Conservation (phyloP, 2,888 invertebrate genomes). For the Sthenelais limicola region DNA sequence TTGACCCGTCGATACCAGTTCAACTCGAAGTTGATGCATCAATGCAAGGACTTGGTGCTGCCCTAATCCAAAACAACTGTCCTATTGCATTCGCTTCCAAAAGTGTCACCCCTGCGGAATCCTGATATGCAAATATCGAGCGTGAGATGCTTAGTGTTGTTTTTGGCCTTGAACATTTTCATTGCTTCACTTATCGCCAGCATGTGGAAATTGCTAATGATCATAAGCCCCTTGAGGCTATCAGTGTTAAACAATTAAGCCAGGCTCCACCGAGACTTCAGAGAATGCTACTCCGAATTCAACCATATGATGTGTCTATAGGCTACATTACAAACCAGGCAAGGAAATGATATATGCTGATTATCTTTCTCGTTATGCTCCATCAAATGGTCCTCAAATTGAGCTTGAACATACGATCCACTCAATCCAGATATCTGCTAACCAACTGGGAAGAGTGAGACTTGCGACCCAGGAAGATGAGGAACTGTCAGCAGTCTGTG, state of each 20-base stretch:
- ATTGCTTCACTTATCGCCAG: slow-evolving; percentile 51
- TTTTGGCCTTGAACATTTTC: slow-evolving; percentile 53
- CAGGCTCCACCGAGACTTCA: slow-evolving; percentile 41
- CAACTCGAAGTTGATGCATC: slow-evolving; percentile 36
- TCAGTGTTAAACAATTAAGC: slow-evolving; percentile 40
- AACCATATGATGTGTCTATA: slow-evolving; percentile 43
- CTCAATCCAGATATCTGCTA: too few relatives aligned
- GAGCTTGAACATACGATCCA: too few relatives aligned
- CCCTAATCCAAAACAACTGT: slow-evolving; percentile 51
- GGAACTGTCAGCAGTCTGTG: too few relatives aligned
- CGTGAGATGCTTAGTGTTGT: slow-evolving; percentile 52
- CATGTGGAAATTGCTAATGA: slow-evolving; percentile 51
- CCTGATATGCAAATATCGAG: slow-evolving; percentile 54
- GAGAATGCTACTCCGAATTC: slow-evolving; percentile 32
- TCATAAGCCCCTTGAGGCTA: slow-evolving; percentile 53
- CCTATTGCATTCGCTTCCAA: slow-evolving; percentile 56
- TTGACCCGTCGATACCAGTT: slow-evolving; percentile 31
- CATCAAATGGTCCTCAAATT: too few relatives aligned
- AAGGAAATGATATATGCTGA: slow-evolving; percentile 49
- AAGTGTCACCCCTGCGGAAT: slow-evolving; percentile 53
- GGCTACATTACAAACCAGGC: slow-evolving; percentile 46
- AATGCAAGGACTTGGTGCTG: slow-evolving; percentile 52
- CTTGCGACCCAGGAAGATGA: background rate
- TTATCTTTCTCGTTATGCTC: slow-evolving; percentile 45
- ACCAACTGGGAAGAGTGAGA: too few relatives aligned